A percentile compares a stretch with the other conserved stretches of the same genome.
phyloP scores from a whole-genome alignment of 2,113 vertebrate genomes.

The Tor tambroides region DNA sequence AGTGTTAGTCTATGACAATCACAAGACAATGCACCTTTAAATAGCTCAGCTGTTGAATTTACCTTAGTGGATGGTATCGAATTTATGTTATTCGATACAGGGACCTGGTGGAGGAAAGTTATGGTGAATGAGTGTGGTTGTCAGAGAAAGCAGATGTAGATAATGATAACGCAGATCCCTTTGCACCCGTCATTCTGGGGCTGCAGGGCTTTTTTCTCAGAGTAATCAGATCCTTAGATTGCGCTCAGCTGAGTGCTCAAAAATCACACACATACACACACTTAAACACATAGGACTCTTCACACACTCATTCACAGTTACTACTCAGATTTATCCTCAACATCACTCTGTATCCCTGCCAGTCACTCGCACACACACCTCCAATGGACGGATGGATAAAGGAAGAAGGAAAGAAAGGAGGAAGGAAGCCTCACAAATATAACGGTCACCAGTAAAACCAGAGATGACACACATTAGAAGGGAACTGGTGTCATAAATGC shows the following conservation, averaged over 20 bases:
- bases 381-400: neutral
- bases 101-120: constrained; percentile 34
- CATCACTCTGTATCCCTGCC: neutral
- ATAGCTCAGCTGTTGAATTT: constrained; percentile 1
- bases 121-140: constrained; percentile 47
- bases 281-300: neutral
- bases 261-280: no score
- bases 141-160: constrained; percentile 50
- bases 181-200: constrained; percentile 33
- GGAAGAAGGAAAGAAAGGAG: neutral
- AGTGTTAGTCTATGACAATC: neutral
- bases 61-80: constrained; percentile 17
- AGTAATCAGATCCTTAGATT: constrained; percentile 51
- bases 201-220: constrained; percentile 9
- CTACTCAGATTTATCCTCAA: constrained; percentile 32
- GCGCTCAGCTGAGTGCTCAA: neutral
- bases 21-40: constrained; percentile 6
- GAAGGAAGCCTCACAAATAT: neutral
- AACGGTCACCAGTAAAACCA: neutral
- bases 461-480: constrained; percentile 5
- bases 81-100: constrained; percentile 32
- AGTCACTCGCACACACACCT: neutral
- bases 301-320: constrained; percentile 34
- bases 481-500: neutral
- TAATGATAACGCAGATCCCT: constrained; percentile 48